These are phyloP conservation scores for Pseudorhiza aurosa DNA, from an alignment of 30 jellyfish, hydroid and myxozoan species.

Conservation along the genomic window DNA sequence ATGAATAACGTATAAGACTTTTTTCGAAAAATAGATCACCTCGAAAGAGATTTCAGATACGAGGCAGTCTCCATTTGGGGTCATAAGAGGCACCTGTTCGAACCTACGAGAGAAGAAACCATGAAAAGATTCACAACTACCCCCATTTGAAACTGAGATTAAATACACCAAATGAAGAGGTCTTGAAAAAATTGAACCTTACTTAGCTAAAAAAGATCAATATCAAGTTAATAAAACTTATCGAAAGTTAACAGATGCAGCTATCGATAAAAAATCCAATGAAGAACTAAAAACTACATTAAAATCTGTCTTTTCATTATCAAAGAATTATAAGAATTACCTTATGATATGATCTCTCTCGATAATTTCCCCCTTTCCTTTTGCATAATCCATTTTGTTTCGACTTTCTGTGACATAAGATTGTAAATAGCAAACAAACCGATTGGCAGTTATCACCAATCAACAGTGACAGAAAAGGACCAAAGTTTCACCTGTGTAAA, in stretches of 20 bases:
- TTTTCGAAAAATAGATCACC: conserved; percentile 38
- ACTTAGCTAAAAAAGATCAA: no score
- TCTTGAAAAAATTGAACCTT: no score
- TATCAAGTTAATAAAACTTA: no score
- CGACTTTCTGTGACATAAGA: neutral
- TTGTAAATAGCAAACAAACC: no score
- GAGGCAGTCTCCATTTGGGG: conserved; percentile 97
- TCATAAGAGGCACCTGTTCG: conserved; percentile 91
- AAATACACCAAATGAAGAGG: no score
- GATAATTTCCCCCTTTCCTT: conserved; percentile 40
- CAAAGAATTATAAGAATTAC: conserved; percentile 19
- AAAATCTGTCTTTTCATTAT: no score
- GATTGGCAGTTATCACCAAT: neutral
- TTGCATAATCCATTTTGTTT: conserved; percentile 30
- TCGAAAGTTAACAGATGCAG: no score
- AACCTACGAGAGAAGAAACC: conserved; percentile 33
- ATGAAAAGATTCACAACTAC: neutral
- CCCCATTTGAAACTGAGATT: no score
- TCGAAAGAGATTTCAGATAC: conserved; percentile 90
- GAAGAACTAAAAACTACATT: no score
- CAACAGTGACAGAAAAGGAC: neutral
- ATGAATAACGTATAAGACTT: neutral
- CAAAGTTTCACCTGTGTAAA: no score
- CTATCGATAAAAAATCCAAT: no score
- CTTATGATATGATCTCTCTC: conserved; percentile 82